Conservation (phyloP, 2,797 vertebrate genomes). For the Molossus alvarezi region DNA sequence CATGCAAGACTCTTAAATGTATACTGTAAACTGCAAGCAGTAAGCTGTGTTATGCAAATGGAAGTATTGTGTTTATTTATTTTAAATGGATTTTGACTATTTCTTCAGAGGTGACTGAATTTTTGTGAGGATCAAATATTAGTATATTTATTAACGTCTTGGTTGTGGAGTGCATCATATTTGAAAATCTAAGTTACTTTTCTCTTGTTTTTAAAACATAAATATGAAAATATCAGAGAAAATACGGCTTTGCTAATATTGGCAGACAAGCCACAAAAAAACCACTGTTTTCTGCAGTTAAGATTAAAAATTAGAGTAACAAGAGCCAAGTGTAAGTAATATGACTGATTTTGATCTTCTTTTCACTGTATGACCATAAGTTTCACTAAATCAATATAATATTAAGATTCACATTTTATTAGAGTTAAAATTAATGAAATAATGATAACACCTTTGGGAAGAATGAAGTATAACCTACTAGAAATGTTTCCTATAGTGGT, state of each 20-base stretch:
- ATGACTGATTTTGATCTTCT: background rate
- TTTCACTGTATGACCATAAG: background rate
- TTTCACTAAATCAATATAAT: background rate
- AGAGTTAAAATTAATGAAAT: slow-evolving; percentile 47
- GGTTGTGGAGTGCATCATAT: background rate
- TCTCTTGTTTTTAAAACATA: slow-evolving; percentile 19
- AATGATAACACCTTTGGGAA: background rate
- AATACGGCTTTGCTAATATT: background rate
- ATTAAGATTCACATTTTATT: background rate
- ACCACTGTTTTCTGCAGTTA: background rate
- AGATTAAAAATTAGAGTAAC: background rate
- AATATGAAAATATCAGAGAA: background rate
- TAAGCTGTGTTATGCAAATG: background rate
- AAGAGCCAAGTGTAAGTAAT: background rate
- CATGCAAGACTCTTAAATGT: background rate
- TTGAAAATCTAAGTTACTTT: slow-evolving; percentile 41
- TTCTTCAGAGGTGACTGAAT: slow-evolving; percentile 41
- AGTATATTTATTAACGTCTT: background rate
- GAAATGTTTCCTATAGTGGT: slow-evolving; percentile 27
- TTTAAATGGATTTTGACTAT: background rate
- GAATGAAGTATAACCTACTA: background rate
- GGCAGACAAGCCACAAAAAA: background rate
- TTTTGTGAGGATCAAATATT: background rate
- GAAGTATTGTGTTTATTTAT: background rate
- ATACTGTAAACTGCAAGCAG: background rate